Percentiles rank a stretch among this genome's conserved stretches.
These are phyloP conservation scores for Prietella phreatophila DNA, from an alignment of 2,113 vertebrate genomes.

Conservation along the genomic window DNA sequence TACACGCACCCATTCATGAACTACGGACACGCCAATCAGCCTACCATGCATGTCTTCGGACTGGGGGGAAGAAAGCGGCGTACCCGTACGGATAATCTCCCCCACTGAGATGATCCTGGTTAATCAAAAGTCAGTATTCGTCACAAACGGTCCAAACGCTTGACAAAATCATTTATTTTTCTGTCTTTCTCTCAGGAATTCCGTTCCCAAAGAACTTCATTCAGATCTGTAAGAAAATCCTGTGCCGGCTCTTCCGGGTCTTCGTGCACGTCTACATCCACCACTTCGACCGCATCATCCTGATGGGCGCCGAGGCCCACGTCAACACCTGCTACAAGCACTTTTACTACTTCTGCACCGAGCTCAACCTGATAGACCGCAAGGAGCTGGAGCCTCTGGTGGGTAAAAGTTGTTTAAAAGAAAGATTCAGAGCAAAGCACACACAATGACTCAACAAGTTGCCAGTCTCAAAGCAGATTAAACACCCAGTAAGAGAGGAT, in stretches of 20 bases:
- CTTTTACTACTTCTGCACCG: constrained; percentile 86
- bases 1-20: too few species aligned
- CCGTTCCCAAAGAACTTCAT: constrained; percentile 88
- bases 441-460: neutral
- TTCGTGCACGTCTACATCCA: constrained; percentile 87
- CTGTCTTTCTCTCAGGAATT: constrained; percentile 66
- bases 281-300: constrained; percentile 82
- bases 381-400: constrained; percentile 88
- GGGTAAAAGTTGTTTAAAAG: constrained; percentile 54
- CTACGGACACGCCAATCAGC: too few species aligned
- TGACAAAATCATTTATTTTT: neutral
- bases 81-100: neutral
- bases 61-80: too few species aligned
- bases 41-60: too few species aligned
- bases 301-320: constrained; percentile 83
- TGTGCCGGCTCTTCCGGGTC: constrained; percentile 83
- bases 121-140: neutral
- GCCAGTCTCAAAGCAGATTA: neutral
- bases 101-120: neutral
- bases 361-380: constrained; percentile 83
- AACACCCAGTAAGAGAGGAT: neutral
- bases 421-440: neutral
- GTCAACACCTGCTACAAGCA: constrained; percentile 90
- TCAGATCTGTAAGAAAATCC: constrained; percentile 87
- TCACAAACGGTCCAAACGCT: neutral